Evolutionary conservation across 2,797 vertebrate species (phyloP).

Genomic region (Girardinus metallicus): DNA sequence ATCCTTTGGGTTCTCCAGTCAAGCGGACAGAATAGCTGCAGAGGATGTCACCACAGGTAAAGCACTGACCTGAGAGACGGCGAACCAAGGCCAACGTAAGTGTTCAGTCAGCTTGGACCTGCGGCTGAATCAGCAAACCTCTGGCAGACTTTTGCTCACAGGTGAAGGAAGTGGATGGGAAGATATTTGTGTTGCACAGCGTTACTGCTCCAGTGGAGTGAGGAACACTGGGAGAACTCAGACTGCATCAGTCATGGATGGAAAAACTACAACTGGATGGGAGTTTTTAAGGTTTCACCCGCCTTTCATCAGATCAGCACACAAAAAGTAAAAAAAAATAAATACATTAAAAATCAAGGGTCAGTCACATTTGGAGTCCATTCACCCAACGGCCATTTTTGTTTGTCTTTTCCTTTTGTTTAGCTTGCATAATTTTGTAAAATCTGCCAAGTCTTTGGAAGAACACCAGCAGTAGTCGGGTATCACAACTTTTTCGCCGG

Average conservation of each 20-base stretch:
- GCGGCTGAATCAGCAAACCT: conserved; percentile 5
- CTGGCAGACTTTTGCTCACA: conserved; percentile 2
- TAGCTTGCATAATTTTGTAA: not conserved
- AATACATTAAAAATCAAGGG: not conserved
- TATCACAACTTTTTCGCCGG: no score
- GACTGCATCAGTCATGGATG: not conserved
- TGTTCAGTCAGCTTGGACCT: conserved; percentile 3
- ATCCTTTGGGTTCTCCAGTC: not conserved
- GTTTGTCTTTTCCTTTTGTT: not conserved
- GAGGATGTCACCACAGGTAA: conserved; percentile 1
- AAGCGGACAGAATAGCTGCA: not conserved
- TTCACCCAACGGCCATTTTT: not conserved
- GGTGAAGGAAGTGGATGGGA: not conserved
- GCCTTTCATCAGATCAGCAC: not conserved
- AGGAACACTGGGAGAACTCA: not conserved
- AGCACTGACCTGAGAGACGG: conserved; percentile 6
- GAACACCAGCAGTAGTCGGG: no score
- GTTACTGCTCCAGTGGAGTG: not conserved
- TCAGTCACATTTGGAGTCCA: not conserved
- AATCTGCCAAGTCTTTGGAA: no score
- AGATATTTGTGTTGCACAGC: not conserved
- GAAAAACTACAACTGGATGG: not conserved
- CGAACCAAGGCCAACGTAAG: not conserved
- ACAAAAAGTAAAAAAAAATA: not conserved
- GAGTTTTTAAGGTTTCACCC: not conserved